Conservation (phyloP, 2,113 vertebrate genomes). For the Antechinus stuartii region DNA sequence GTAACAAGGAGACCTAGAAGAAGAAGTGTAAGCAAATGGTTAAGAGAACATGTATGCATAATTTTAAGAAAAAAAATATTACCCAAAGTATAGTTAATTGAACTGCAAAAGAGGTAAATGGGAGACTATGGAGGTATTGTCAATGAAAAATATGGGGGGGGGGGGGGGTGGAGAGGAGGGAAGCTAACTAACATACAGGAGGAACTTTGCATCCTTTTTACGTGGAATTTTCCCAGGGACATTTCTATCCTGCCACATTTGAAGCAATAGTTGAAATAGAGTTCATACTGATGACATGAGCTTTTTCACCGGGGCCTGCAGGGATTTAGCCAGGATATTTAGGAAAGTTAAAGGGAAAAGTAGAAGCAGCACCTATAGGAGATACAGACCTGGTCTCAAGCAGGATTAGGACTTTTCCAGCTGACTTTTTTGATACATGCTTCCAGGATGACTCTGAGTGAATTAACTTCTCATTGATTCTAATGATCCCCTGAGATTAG, state of each 20-base stretch:
- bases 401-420: not conserved
- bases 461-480: not conserved
- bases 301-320: not conserved
- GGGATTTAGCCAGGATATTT: not conserved
- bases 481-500: not conserved
- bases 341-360: not conserved
- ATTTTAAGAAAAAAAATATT: not conserved
- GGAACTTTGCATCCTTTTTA: not conserved
- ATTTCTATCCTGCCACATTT: not conserved
- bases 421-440: not conserved
- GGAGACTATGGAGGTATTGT: not conserved
- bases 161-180: not conserved
- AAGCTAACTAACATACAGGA: not conserved
- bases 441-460: not conserved
- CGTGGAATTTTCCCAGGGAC: not conserved
- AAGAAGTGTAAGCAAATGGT: constrained; percentile 1
- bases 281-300: not conserved
- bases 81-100: not conserved
- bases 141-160: not conserved
- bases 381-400: not conserved
- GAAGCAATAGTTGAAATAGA: not conserved
- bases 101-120: not conserved
- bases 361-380: not conserved
- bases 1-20: not conserved
- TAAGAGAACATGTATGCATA: not conserved